Conservation (phyloP, 2,888 invertebrate species). For the Napeogenes inachia region DNA sequence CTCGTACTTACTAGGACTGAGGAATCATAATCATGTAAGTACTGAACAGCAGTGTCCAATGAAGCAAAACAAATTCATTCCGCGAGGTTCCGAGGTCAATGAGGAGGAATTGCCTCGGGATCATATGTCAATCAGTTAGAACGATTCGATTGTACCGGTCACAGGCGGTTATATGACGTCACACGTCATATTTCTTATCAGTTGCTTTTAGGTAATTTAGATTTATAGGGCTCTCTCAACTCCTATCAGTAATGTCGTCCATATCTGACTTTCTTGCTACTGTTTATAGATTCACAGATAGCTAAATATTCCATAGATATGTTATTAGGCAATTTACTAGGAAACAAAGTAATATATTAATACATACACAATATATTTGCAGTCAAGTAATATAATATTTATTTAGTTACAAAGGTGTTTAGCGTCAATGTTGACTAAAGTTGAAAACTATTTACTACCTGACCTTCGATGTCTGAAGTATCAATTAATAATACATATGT, state of each 20-base stretch:
- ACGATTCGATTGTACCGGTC: constrained; percentile 32
- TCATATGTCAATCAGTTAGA: constrained; percentile 34
- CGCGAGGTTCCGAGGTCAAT: constrained; percentile 28
- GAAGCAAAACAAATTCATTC: constrained; percentile 29
- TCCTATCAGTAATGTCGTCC: no score
- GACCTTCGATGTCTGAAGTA: not conserved
- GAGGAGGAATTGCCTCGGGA: constrained; percentile 31
- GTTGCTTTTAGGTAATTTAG: no score
- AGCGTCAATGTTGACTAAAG: not conserved
- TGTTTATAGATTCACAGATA: no score
- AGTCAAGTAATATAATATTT: not conserved
- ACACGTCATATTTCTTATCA: no score
- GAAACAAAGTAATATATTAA: no score
- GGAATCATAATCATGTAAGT: no score
- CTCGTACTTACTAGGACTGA: no score
- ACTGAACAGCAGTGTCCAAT: not conserved
- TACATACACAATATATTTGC: not conserved
- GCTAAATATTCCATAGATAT: no score
- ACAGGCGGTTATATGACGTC: not conserved
- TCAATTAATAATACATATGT: not conserved
- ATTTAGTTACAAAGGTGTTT: not conserved
- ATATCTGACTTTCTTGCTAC: no score
- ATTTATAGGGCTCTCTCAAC: no score
- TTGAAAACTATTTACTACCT: not conserved
- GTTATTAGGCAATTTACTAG: no score